Percentiles rank a stretch among this genome's conserved stretches.
Conservation (phyloP, 2,888 invertebrate species). For the Blera fallax region DNA sequence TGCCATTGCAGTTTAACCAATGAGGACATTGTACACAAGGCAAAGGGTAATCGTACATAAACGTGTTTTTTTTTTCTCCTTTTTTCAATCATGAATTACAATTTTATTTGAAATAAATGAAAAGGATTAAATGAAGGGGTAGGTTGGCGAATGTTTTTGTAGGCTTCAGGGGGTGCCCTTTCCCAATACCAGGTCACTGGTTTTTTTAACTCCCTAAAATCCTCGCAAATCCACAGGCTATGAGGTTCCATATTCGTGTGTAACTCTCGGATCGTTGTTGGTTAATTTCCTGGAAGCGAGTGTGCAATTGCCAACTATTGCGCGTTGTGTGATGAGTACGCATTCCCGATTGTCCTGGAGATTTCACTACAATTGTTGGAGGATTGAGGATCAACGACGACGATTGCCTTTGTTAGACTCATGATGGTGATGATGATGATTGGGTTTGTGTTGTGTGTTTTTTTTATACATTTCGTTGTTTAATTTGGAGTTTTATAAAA, state of each 20-base stretch:
- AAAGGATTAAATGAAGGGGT: conserved; percentile 40
- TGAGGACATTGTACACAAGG: conserved; percentile 43
- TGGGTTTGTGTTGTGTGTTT: conserved; percentile 6
- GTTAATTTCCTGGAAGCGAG: conserved; percentile 71
- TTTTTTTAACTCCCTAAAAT: not conserved
- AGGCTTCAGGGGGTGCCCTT: conserved; percentile 67
- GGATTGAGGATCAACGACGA: conserved; percentile 53
- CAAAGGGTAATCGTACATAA: conserved; percentile 40
- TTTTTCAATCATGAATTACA: conserved; percentile 50
- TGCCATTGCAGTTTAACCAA: conserved; percentile 37
- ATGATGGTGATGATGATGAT: conserved; percentile 45
- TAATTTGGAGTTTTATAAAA: conserved; percentile 39
- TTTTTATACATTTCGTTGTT: conserved; percentile 16
- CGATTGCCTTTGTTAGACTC: conserved; percentile 56
- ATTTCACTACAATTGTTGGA: conserved; percentile 53
- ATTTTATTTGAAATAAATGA: conserved; percentile 63
- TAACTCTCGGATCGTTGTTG: conserved; percentile 2
- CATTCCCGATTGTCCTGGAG: conserved; percentile 61
- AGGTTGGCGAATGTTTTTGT: conserved; percentile 60
- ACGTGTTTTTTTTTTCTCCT: not conserved
- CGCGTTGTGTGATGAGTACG: conserved; percentile 49
- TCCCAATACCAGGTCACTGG: not conserved
- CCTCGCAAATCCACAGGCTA: conserved; percentile 53
- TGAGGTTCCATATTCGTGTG: not conserved
- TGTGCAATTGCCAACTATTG: conserved; percentile 46